Evolutionary conservation across 2,113 vertebrate genomes (phyloP).

Genomic region (Hyaena hyaena): DNA sequence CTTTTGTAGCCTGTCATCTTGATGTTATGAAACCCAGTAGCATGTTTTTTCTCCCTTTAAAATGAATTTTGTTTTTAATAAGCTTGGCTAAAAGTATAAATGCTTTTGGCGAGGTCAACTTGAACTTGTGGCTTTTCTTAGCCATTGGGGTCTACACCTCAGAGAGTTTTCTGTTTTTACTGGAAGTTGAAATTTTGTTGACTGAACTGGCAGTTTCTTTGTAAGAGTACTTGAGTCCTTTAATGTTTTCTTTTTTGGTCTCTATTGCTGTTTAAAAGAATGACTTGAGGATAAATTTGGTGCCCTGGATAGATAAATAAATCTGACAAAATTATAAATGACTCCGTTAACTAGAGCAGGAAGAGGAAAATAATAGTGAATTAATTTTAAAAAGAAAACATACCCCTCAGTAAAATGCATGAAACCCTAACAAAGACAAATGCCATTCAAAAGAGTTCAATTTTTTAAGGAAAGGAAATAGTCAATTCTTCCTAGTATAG

Average conservation of each 20-base stretch:
- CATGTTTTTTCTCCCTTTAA: slow-evolving; percentile 75
- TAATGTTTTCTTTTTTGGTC: slow-evolving; percentile 81
- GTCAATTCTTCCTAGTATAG: slow-evolving; percentile 25
- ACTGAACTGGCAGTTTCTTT: slow-evolving; percentile 77
- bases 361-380: slow-evolving; percentile 68
- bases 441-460: slow-evolving; percentile 39
- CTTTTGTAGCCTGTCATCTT: slow-evolving; percentile 81
- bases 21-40: slow-evolving; percentile 80
- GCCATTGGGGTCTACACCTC: slow-evolving; percentile 82
- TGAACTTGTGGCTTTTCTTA: slow-evolving; percentile 86
- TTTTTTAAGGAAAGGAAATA: slow-evolving; percentile 69
- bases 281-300: slow-evolving; percentile 85
- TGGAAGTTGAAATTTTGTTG: slow-evolving; percentile 85
- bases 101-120: slow-evolving; percentile 81
- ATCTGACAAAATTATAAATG: slow-evolving; percentile 83
- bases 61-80: slow-evolving; percentile 83
- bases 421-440: slow-evolving; percentile 74
- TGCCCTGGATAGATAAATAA: slow-evolving; percentile 86
- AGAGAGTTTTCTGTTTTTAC: slow-evolving; percentile 84
- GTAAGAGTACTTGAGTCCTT: slow-evolving; percentile 64
- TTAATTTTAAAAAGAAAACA: slow-evolving; percentile 81
- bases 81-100: slow-evolving; percentile 83
- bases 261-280: slow-evolving; percentile 82
- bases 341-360: slow-evolving; percentile 74
- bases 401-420: slow-evolving; percentile 60